Conservation (phyloP, 2,113 vertebrate species). For the Hyla sarda region DNA sequence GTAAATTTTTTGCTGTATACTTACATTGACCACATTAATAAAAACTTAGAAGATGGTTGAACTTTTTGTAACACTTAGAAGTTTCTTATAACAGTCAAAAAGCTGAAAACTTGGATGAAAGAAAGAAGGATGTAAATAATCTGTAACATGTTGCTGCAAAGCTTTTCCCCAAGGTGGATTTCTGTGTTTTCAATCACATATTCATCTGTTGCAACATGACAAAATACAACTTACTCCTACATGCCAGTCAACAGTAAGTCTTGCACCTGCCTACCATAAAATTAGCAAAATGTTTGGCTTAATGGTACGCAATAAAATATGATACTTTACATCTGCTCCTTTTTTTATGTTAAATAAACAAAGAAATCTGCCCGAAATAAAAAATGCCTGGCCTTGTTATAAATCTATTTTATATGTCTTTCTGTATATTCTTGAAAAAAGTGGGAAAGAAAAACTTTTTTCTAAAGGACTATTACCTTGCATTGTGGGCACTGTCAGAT, state of each 20-base stretch:
- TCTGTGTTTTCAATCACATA: not conserved
- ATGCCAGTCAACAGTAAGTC: not conserved
- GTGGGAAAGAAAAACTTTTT: no score
- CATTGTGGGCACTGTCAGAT: no score
- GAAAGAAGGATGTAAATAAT: not conserved
- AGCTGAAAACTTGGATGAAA: not conserved
- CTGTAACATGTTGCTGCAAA: conserved; percentile 4
- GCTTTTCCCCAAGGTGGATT: conserved; percentile 12
- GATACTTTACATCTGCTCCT: not conserved
- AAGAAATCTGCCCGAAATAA: no score
- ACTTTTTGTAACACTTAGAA: no score
- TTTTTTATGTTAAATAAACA: not conserved
- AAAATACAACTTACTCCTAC: not conserved
- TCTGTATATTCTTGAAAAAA: no score
- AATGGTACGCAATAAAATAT: not conserved
- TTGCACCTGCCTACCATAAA: conserved; percentile 12
- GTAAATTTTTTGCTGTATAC: no score
- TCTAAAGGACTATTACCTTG: no score
- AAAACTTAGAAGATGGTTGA: no score
- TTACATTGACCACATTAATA: no score
- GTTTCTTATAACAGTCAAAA: no score
- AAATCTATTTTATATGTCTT: no score
- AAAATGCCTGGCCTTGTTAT: no score
- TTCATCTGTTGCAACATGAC: conserved; percentile 14
- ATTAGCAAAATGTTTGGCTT: not conserved